Percentiles rank a stretch among this genome's conserved stretches.
Evolutionary conservation across 2,113 vertebrate genomes (phyloP).

Genomic region (Apeltes quadracus): DNA sequence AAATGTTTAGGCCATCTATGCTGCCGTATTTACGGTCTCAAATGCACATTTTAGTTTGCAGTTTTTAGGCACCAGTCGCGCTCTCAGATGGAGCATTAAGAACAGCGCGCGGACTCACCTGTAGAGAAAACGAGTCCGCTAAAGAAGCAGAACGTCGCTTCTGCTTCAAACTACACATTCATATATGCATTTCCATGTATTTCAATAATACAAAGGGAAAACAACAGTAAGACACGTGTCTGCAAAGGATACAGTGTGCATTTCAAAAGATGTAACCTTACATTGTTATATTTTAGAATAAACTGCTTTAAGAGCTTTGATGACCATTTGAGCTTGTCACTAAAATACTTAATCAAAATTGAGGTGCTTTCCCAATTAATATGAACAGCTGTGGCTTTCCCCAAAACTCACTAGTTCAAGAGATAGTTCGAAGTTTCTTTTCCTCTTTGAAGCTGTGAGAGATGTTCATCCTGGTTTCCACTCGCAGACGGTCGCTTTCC

Average conservation of each 20-base stretch:
- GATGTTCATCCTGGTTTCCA: neutral
- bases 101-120: constrained; percentile 6
- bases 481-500: constrained; percentile 8
- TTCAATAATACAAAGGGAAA: neutral
- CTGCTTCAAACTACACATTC: neutral
- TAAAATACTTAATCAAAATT: neutral
- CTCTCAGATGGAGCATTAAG: neutral
- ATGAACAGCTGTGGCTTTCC: neutral
- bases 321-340: neutral
- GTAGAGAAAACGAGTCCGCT: neutral
- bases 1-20: neutral
- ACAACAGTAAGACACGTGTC: neutral
- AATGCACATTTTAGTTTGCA: too few species aligned
- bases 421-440: neutral
- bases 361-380: neutral
- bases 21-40: too few species aligned
- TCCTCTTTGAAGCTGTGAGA: neutral
- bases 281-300: too few species aligned
- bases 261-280: too few species aligned
- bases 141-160: neutral
- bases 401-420: constrained; percentile 8
- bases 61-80: neutral
- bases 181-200: neutral
- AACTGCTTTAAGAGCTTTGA: neutral
- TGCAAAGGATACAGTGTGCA: neutral